Conservation (phyloP, 2,113 vertebrate species). For the Oxyura jamaicensis region DNA sequence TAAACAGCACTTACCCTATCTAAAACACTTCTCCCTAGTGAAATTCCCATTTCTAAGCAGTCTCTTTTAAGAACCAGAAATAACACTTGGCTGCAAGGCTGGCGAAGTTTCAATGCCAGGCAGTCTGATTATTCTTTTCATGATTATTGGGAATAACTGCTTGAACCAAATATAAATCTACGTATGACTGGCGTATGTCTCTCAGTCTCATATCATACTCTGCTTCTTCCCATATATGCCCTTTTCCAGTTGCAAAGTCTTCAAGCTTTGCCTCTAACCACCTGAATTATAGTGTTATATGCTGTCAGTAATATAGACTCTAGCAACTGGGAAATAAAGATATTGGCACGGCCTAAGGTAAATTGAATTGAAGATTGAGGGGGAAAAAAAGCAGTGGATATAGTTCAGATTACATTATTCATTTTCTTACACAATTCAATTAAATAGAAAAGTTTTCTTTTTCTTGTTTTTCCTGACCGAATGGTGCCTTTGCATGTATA, state of each 20-base stretch:
- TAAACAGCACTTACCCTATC: slow-evolving; percentile 31
- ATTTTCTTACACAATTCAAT: slow-evolving; percentile 17
- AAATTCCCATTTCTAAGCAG: slow-evolving; percentile 32
- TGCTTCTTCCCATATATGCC: neutral
- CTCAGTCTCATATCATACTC: neutral
- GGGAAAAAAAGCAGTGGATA: neutral
- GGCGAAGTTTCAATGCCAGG: slow-evolving; percentile 36
- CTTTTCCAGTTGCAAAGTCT: slow-evolving; percentile 52
- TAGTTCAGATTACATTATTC: slow-evolving; percentile 23
- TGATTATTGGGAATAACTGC: slow-evolving; percentile 33
- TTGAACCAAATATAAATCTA: neutral
- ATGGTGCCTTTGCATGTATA: neutral
- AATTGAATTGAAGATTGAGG: neutral
- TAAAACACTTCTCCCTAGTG: neutral
- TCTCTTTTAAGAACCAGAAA: slow-evolving; percentile 23
- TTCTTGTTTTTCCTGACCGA: neutral
- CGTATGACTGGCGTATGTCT: neutral
- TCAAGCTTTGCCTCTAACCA: slow-evolving; percentile 4
- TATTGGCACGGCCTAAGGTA: neutral
- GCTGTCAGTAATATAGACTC: slow-evolving; percentile 15
- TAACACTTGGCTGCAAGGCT: slow-evolving; percentile 2
- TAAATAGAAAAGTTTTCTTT: slow-evolving; percentile 11
- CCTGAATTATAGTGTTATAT: slow-evolving; percentile 15
- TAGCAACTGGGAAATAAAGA: slow-evolving; percentile 47
- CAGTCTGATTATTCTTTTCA: slow-evolving; percentile 27